Base-by-base conservation (phyloP, 2,888 invertebrate species). In the Salticus scenicus region DNA sequence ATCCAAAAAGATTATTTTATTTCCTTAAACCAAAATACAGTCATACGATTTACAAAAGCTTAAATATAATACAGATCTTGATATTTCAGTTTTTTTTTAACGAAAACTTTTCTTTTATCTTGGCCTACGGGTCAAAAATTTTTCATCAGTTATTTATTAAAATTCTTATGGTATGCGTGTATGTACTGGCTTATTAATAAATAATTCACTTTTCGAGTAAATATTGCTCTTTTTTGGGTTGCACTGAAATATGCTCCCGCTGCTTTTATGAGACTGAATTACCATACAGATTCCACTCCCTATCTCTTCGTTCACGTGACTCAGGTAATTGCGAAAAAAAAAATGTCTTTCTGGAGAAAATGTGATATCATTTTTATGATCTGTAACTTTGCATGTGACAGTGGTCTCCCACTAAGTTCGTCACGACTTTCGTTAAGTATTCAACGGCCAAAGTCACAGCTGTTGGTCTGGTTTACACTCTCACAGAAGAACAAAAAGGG, bases 291-390 rank as follows among this genome's bases (percentile, higher is more conserved):
- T 66, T 31, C 42, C 27, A 37, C 12, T 41, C 51, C 27, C 57
- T 72, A 42, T 47, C 30, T n/a, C 66, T 14, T n/a, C 33, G 73
- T 28, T 76, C 76, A 71, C 82, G 71, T 83, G 82, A 75, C 69
- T 33, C 4, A 51, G 47, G 76, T 76, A 76, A 83, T 82, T 63
- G 75, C 57, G n/a, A n/a, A n/a, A n/a, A 41, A 47, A 63, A 70
- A 74, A 81, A 72, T 72, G 80, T 41, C 74, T 80, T 31, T 70
- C 75, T 57, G 31, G 20, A 31, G 74, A 70, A 76, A 75, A 76
- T 64, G 82, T 71, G 82, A 72, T 83, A 83, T 83, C 76, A 76
- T 75, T 83, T 83, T 83, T 76, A 72, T 76, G 71, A 83, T 83
- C 82, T 76, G 69, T 63, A 75, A 70, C 63, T 82, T 82, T 76